These are phyloP conservation scores for Poeciliopsis prolifica DNA, from an alignment of 2,113 vertebrate genomes.

Conservation along the genomic window DNA sequence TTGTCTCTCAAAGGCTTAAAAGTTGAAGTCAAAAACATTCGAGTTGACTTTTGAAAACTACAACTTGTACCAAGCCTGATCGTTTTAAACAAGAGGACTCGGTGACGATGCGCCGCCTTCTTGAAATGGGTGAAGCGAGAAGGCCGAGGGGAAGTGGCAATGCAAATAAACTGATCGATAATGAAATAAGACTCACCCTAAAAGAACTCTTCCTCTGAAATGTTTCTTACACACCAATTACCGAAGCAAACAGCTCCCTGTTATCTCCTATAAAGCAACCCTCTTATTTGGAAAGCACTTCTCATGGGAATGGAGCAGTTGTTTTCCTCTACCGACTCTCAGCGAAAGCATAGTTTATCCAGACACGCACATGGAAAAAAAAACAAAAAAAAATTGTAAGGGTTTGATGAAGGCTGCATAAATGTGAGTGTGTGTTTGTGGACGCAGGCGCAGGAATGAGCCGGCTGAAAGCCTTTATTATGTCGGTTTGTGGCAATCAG, in stretches of 20 bases:
- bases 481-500: slow-evolving; percentile 52
- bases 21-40: no score
- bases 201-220: slow-evolving; percentile 30
- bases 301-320: slow-evolving; percentile 22
- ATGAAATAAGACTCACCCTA: background rate
- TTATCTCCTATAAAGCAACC: slow-evolving; percentile 43
- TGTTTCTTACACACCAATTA: slow-evolving; percentile 35
- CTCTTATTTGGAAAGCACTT: slow-evolving; percentile 15
- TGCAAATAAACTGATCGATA: background rate
- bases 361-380: background rate
- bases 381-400: background rate
- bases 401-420: slow-evolving; percentile 23
- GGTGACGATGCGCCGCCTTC: no score
- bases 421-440: slow-evolving; percentile 39
- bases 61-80: no score
- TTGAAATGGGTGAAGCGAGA: background rate
- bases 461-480: slow-evolving; percentile 38
- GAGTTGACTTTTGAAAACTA: no score
- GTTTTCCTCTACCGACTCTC: slow-evolving; percentile 12
- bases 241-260: slow-evolving; percentile 32
- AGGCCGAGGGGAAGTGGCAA: background rate
- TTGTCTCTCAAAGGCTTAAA: no score
- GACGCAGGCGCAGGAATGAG: background rate
- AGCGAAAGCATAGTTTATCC: slow-evolving; percentile 24
- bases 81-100: no score